Evolutionary conservation across 2,113 vertebrate genomes (phyloP).

Genomic region (Aepyceros melampus): DNA sequence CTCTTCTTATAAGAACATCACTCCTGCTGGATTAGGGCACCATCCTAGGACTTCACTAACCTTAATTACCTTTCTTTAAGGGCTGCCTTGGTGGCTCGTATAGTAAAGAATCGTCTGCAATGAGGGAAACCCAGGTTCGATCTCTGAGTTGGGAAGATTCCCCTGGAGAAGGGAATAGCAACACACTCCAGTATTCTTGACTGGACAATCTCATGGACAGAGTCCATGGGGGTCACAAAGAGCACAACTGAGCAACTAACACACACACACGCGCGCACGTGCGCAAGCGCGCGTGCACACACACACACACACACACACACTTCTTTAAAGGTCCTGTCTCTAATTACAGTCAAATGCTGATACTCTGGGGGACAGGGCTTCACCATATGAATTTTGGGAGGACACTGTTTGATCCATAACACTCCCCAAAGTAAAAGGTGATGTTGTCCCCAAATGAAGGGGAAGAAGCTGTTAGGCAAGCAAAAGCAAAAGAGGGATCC

Average conservation of each 20-base stretch:
- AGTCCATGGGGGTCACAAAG: neutral
- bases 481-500: neutral
- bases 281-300: rapidly evolving
- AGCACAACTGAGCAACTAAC: neutral
- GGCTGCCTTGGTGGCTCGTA: neutral
- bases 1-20: neutral
- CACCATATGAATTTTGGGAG: neutral
- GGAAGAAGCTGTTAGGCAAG: neutral
- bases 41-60: neutral
- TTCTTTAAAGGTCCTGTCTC: neutral
- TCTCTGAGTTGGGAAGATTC: neutral
- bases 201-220: neutral
- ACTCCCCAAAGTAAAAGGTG: neutral
- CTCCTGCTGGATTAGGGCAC: neutral
- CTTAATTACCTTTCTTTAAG: neutral
- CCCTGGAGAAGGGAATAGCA: neutral
- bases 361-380: neutral
- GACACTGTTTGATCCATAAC: neutral
- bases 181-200: neutral
- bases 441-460: neutral
- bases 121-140: neutral
- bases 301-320: neutral
- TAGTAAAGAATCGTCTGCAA: neutral
- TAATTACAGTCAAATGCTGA: neutral
- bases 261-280: rapidly evolving